phyloP scores from a whole-genome alignment of 2,888 invertebrate genomes.

The Pyrocoelia pectoralis region DNA sequence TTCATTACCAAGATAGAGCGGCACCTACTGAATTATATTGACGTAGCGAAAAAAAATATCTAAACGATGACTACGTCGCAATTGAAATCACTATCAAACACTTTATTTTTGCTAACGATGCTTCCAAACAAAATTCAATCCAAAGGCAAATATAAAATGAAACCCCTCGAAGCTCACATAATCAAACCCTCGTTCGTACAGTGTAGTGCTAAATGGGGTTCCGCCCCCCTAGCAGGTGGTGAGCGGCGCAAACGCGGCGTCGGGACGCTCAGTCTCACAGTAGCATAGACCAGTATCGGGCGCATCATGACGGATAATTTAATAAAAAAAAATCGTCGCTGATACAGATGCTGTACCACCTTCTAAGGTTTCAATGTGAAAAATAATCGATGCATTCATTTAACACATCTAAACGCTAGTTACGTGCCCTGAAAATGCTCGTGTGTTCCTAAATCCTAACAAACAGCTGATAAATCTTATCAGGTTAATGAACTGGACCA shows the following conservation, averaged over 20 bases:
- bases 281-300: slow-evolving; percentile 46
- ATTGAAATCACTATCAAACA: slow-evolving; percentile 5
- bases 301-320: slow-evolving; percentile 41
- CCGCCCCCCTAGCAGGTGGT: slow-evolving; percentile 37
- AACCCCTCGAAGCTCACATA: slow-evolving; percentile 32
- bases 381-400: not conserved
- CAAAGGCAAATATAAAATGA: slow-evolving; percentile 28
- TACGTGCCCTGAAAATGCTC: slow-evolving; percentile 21
- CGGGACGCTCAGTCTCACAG: slow-evolving; percentile 54
- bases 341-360: slow-evolving; percentile 21
- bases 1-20: not conserved
- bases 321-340: slow-evolving; percentile 24
- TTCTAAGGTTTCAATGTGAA: slow-evolving; percentile 13
- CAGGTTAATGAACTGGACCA: slow-evolving; percentile 39
- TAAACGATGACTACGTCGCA: not conserved
- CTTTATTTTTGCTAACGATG: slow-evolving; percentile 10
- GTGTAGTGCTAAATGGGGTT: slow-evolving; percentile 35
- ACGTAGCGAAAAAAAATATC: not conserved
- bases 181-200: slow-evolving; percentile 36
- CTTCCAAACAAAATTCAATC: slow-evolving; percentile 15
- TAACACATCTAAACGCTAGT: not conserved
- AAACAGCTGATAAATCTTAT: slow-evolving; percentile 35
- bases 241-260: slow-evolving; percentile 50
- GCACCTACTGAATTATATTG: not conserved
- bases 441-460: slow-evolving; percentile 17